A percentile compares a stretch with the other conserved stretches of the same genome.
phyloP scores from a whole-genome alignment of 2,113 vertebrate species.

The Cephalopholis sonnerati region DNA sequence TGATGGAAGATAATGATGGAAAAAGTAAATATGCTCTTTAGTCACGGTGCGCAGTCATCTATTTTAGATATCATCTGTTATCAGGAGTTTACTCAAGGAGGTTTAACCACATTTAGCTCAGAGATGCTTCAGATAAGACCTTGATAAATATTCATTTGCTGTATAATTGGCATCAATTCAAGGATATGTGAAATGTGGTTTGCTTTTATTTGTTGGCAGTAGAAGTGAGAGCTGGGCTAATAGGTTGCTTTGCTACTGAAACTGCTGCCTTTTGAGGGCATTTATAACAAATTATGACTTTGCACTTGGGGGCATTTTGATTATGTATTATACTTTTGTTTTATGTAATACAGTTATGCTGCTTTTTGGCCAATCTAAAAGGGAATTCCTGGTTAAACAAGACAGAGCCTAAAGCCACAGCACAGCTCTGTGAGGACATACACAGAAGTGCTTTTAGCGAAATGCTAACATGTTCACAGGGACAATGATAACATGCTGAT shows the following conservation, averaged over 20 bases:
- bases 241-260: not conserved
- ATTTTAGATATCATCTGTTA: conserved; percentile 72
- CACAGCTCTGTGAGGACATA: not conserved
- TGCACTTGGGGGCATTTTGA: not conserved
- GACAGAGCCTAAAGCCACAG: not conserved
- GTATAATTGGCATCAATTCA: conserved; percentile 39
- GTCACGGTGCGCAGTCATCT: conserved; percentile 57
- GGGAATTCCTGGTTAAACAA: not conserved
- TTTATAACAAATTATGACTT: conserved; percentile 31
- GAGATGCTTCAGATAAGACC: conserved; percentile 56
- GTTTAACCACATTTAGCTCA: conserved; percentile 61
- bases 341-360: not conserved
- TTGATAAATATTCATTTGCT: conserved; percentile 58
- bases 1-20: conserved; percentile 54
- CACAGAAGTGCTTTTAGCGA: not conserved
- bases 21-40: conserved; percentile 62
- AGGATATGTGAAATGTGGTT: conserved; percentile 17
- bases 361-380: not conserved
- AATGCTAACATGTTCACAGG: not conserved
- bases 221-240: not conserved
- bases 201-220: conserved; percentile 15
- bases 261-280: conserved; percentile 1
- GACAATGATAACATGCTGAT: not conserved
- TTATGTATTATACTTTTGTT: not conserved
- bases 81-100: conserved; percentile 46